Evolutionary conservation across 2,797 vertebrate genomes (phyloP).

Genomic region (Scyliorhinus canicula): DNA sequence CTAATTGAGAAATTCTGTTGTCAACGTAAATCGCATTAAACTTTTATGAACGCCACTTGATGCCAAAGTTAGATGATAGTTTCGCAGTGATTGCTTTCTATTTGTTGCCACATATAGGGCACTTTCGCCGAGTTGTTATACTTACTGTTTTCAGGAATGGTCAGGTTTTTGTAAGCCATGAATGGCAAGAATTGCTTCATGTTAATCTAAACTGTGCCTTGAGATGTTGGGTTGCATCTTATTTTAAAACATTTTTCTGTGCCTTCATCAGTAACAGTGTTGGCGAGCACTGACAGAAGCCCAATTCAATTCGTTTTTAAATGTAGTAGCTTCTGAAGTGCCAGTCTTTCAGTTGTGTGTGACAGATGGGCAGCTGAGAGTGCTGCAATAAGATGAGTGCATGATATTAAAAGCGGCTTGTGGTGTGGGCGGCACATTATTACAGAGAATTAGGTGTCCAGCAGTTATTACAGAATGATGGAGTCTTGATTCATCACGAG

Average conservation of each 20-base stretch:
- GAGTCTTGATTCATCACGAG: neutral
- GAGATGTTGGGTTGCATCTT: neutral
- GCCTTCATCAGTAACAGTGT: neutral
- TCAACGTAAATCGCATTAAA: neutral
- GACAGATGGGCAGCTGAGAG: constrained; percentile 12
- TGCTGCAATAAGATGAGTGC: neutral
- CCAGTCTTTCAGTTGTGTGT: neutral
- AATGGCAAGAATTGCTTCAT: neutral
- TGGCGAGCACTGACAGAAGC: neutral
- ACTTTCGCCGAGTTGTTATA: neutral
- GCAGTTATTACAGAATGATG: neutral
- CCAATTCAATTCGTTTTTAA: neutral
- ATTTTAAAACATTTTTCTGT: neutral
- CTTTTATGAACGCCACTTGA: neutral
- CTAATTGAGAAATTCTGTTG: constrained; percentile 3
- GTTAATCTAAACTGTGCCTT: neutral
- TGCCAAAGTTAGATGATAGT: neutral
- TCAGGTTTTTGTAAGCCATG: neutral
- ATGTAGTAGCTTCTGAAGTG: neutral
- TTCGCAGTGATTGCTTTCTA: too few relatives aligned
- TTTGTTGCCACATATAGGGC: neutral
- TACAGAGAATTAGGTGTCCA: neutral
- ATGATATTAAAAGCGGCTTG: neutral
- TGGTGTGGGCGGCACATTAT: constrained; percentile 4
- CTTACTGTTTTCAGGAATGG: neutral